Evolutionary conservation across 53 echinoderm and acorn worm species (phyloP), one percentile per base, ranked within the genome.

Genomic region (Echinometra lucunter): DNA sequence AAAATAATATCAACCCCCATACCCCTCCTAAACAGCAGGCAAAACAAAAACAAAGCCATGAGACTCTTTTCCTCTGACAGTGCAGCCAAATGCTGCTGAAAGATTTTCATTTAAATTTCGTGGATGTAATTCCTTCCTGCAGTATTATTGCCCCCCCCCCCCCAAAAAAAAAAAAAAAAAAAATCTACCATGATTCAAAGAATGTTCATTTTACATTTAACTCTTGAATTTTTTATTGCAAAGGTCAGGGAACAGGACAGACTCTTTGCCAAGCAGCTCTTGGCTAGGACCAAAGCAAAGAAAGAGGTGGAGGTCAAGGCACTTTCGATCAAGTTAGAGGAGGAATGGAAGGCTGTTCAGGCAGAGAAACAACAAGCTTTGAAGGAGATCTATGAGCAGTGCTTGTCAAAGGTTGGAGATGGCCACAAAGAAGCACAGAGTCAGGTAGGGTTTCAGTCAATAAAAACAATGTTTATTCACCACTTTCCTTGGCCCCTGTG

Each of bases 181-280:
- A 6, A 49, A 9, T 9, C 9, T 4, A 49, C 4, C 49, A 49
- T n/a, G n/a, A n/a, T n/a, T 27, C 34, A 16, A 72, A 72, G 35
- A 72, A 13, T 35, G 16, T 10, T 70, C 10, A 70, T 34, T 70
- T 70, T 35, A 13, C 32, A 72, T 35, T 72, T 30, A 32, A 12
- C 21, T 18, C 5, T 63, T 21, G 6, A 25, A 23, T 25, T 0
- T 78, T 44, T 45, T 6, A 53, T 13, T 45, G 25, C 4, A 45
- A 88, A 98, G 99, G 99, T 99, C 13, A 95, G 99, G 15, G 99
- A 99, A 45, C 99, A 99, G 88, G 99, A 99, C 89, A 93, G 97
- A 45, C 66, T 66, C 13, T 99, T 99, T 94, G 98, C 99, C 91
- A 97, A 95, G n/a, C 91, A 94, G 75, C 88, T 98, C 57, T 75